These are phyloP conservation scores for Musca domestica DNA, from an alignment of 1,140 invertebrate species.

Conservation along the genomic window DNA sequence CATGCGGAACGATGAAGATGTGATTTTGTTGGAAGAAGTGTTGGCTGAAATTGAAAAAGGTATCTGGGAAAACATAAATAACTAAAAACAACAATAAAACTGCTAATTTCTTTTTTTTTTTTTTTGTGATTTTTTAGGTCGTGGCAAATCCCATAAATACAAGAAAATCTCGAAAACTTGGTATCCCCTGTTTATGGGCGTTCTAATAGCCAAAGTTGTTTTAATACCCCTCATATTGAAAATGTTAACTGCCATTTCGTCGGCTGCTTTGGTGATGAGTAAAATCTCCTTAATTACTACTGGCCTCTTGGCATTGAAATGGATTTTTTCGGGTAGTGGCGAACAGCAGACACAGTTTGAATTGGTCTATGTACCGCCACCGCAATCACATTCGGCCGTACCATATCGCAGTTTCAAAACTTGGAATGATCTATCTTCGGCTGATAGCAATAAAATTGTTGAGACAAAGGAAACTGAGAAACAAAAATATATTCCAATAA, in stretches of 20 bases:
- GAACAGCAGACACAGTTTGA: slow-evolving; percentile 28
- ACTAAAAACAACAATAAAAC: background rate
- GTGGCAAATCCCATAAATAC: slow-evolving; percentile 39
- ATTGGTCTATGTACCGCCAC: slow-evolving; percentile 40
- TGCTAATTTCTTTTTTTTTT: background rate
- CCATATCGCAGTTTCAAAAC: slow-evolving; percentile 18
- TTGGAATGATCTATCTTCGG: slow-evolving; percentile 32
- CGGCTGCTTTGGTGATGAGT: slow-evolving; percentile 61
- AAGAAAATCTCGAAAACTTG: slow-evolving; percentile 43
- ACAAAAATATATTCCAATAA: slow-evolving; percentile 41
- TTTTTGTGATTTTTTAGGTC: slow-evolving; percentile 33
- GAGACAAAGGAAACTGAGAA: slow-evolving; percentile 9
- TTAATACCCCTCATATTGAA: slow-evolving; percentile 65
- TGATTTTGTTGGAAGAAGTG: slow-evolving; percentile 26
- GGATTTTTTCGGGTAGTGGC: slow-evolving; percentile 30
- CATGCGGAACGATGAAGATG: slow-evolving; percentile 29
- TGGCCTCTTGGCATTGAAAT: slow-evolving; percentile 54
- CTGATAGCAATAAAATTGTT: slow-evolving; percentile 34
- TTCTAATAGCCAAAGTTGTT: slow-evolving; percentile 63
- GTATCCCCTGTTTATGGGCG: slow-evolving; percentile 60
- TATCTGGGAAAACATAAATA: background rate
- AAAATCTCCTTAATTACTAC: slow-evolving; percentile 56
- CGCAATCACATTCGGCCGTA: slow-evolving; percentile 24
- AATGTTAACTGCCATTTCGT: slow-evolving; percentile 62
- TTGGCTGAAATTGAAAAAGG: slow-evolving; percentile 31